Conservation (phyloP, 2,888 invertebrate species). For the Conomelus anceps region DNA sequence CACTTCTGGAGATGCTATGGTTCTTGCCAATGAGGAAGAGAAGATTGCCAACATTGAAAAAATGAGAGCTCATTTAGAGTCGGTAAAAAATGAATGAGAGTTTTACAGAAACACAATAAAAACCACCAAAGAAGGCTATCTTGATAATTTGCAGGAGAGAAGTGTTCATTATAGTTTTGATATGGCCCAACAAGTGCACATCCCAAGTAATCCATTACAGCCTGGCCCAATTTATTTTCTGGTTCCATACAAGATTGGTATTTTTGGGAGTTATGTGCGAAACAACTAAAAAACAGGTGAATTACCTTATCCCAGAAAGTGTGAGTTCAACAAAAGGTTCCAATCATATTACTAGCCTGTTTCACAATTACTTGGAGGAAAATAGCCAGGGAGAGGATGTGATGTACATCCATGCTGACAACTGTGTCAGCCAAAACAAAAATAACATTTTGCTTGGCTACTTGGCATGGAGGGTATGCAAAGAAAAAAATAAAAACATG, state of each 20-base stretch:
- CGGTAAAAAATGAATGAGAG: not conserved
- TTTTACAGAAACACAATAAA: slow-evolving; percentile 13
- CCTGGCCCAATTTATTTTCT: slow-evolving; percentile 27
- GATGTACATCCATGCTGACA: slow-evolving; percentile 19
- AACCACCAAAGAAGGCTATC: not conserved
- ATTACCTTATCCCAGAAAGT: slow-evolving; percentile 25
- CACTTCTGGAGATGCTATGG: slow-evolving; percentile 9
- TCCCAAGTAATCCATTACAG: slow-evolving; percentile 26
- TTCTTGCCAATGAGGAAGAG: slow-evolving; percentile 9
- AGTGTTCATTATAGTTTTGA: slow-evolving; percentile 24
- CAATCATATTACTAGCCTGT: slow-evolving; percentile 16
- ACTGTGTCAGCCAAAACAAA: slow-evolving; percentile 29
- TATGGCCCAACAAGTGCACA: slow-evolving; percentile 27
- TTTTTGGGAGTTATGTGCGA: slow-evolving; percentile 28
- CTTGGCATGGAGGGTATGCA: not conserved
- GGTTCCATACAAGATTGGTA: slow-evolving; percentile 25
- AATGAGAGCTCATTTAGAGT: slow-evolving; percentile 3
- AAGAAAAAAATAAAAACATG: not conserved
- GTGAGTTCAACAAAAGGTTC: slow-evolving; percentile 9
- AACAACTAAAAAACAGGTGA: slow-evolving; percentile 16
- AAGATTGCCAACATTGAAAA: not conserved
- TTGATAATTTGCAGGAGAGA: not conserved
- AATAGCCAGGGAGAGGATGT: slow-evolving; percentile 14
- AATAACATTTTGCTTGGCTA: slow-evolving; percentile 26
- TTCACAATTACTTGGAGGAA: slow-evolving; percentile 20